Evolutionary conservation across 1,140 invertebrate species (phyloP).

Genomic region (Drosophila rhopaloa): DNA sequence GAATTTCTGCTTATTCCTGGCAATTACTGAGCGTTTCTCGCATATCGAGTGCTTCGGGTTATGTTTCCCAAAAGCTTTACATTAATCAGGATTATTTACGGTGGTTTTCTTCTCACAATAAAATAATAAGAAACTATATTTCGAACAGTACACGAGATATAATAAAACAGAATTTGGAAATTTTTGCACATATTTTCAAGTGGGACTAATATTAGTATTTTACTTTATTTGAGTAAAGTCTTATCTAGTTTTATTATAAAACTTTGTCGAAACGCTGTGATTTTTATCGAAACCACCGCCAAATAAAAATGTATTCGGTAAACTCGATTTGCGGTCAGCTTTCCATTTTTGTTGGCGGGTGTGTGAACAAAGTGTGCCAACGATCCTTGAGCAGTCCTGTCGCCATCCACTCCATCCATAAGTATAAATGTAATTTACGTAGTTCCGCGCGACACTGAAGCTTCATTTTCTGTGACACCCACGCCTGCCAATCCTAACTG

Average conservation of each 20-base stretch:
- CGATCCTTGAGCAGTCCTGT: conserved; percentile 24
- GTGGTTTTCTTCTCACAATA: no score
- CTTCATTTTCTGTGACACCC: not conserved
- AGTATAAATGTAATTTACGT: conserved; percentile 43
- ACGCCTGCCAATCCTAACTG: conserved; percentile 16
- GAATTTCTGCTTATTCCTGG: not conserved
- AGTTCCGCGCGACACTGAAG: not conserved
- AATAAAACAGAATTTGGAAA: no score
- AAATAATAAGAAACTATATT: no score
- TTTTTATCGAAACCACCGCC: not conserved
- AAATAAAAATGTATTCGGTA: not conserved
- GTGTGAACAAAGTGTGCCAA: conserved; percentile 41
- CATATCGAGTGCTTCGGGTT: no score
- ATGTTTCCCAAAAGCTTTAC: no score
- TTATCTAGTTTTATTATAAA: not conserved
- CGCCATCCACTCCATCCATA: conserved; percentile 30
- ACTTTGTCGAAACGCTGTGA: not conserved
- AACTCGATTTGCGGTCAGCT: conserved; percentile 9
- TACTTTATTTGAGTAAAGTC: not conserved
- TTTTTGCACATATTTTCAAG: not conserved
- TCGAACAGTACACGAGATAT: no score
- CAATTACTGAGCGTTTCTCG: not conserved
- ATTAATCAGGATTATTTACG: no score
- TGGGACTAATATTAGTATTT: not conserved
- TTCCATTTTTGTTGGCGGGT: conserved; percentile 15